A percentile compares a stretch with the other conserved stretches of the same genome.
Evolutionary conservation across 2,888 invertebrate genomes (phyloP).

Genomic region (Griposia aprilina): DNA sequence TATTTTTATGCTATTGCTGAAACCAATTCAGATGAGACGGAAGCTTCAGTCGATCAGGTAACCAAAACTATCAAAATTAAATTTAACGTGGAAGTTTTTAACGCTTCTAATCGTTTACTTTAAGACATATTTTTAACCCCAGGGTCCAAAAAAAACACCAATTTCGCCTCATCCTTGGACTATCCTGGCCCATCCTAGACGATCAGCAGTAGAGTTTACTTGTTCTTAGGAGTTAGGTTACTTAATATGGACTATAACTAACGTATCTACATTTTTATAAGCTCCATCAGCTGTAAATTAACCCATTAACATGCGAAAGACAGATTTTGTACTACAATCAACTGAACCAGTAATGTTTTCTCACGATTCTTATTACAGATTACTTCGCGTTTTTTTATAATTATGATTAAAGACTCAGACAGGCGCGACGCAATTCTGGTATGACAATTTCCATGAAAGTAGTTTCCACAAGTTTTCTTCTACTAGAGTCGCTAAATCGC

Average conservation of each 20-base stretch:
- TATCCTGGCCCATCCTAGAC: slow-evolving; percentile 82
- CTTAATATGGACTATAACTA: slow-evolving; percentile 39
- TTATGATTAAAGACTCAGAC: too few species aligned
- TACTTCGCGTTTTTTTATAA: not conserved
- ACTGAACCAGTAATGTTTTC: not conserved
- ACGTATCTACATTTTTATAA: slow-evolving; percentile 37
- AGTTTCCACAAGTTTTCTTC: too few species aligned
- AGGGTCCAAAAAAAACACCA: slow-evolving; percentile 90
- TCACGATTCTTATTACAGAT: not conserved
- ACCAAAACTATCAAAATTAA: slow-evolving; percentile 31
- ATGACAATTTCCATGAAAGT: too few species aligned
- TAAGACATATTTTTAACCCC: slow-evolving; percentile 75
- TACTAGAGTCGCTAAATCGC: too few species aligned
- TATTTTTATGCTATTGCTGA: not conserved
- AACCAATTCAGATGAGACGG: not conserved
- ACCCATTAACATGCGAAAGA: not conserved
- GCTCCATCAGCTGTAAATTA: slow-evolving; percentile 24
- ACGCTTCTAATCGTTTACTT: slow-evolving; percentile 62
- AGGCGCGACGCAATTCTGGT: too few species aligned
- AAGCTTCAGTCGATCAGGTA: slow-evolving; percentile 51
- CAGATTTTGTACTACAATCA: slow-evolving; percentile 52
- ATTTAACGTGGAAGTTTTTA: slow-evolving; percentile 52
- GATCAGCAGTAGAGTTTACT: slow-evolving; percentile 83
- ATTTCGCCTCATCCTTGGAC: slow-evolving; percentile 86
- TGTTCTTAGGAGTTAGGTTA: slow-evolving; percentile 52